Evolutionary conservation across 1,140 invertebrate genomes (phyloP).

Genomic region (Hermatobates lingyangjiaoensis): DNA sequence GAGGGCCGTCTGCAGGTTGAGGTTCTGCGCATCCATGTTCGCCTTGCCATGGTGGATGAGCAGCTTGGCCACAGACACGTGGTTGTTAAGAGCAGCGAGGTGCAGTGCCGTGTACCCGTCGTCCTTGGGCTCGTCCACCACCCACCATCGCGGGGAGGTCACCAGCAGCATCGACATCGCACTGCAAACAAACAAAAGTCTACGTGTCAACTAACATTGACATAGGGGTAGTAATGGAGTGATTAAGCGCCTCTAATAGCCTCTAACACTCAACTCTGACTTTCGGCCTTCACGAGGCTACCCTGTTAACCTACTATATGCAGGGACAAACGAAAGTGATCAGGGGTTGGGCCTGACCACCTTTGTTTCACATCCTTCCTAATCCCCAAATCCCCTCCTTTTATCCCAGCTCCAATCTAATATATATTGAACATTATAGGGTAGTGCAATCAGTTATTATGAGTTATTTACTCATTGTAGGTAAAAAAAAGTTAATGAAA

Average conservation of each 20-base stretch:
- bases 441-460: no score
- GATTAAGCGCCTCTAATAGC: no score
- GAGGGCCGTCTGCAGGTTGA: slow-evolving; percentile 88
- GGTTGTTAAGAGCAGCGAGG: slow-evolving; percentile 88
- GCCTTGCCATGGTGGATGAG: slow-evolving; percentile 72
- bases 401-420: no score
- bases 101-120: slow-evolving; percentile 94
- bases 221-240: no score
- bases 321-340: slow-evolving; percentile 2
- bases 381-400: no score
- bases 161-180: slow-evolving; percentile 85
- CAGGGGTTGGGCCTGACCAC: slow-evolving; percentile 9
- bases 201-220: background rate
- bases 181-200: slow-evolving; percentile 37
- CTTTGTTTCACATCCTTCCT: no score
- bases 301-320: no score
- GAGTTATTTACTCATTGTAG: no score
- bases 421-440: no score
- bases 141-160: slow-evolving; percentile 84
- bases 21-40: slow-evolving; percentile 81
- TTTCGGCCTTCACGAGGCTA: no score
- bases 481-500: no score
- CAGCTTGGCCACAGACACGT: slow-evolving; percentile 88
- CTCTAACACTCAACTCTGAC: no score
- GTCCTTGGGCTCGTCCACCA: slow-evolving; percentile 95